These are phyloP conservation scores for Cheilosia scutellata DNA, from an alignment of 2,888 invertebrate genomes.

Conservation along the genomic window DNA sequence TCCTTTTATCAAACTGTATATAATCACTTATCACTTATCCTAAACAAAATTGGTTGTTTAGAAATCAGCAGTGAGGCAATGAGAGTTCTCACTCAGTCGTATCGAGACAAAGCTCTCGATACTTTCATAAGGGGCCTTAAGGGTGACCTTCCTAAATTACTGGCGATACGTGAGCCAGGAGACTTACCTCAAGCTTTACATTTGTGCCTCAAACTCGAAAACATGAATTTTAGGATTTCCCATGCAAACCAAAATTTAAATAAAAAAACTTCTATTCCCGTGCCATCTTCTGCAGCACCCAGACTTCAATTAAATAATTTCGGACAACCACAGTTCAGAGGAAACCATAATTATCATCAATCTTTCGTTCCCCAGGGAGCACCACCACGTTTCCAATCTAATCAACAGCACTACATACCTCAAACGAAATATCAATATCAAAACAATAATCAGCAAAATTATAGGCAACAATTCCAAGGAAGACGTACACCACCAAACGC, in stretches of 20 bases:
- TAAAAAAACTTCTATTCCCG: background rate
- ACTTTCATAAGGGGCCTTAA: slow-evolving; percentile 43
- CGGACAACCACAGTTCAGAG: slow-evolving; percentile 7
- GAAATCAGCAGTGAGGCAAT: slow-evolving; percentile 16
- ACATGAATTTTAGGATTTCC: background rate
- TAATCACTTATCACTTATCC: slow-evolving; percentile 27
- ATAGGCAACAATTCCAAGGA: too few relatives aligned
- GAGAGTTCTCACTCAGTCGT: slow-evolving; percentile 2
- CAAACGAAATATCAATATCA: too few relatives aligned
- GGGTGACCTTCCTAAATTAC: slow-evolving; percentile 36
- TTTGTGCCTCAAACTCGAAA: slow-evolving; percentile 18
- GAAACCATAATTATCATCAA: background rate
- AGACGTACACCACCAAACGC: background rate
- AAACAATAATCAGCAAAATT: too few relatives aligned
- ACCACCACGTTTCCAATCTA: too few relatives aligned
- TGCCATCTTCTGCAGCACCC: background rate
- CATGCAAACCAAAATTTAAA: slow-evolving; percentile 6
- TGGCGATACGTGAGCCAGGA: slow-evolving; percentile 16
- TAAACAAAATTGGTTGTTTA: slow-evolving; percentile 10
- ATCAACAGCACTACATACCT: too few relatives aligned
- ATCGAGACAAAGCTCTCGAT: slow-evolving; percentile 39
- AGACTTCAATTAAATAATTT: slow-evolving; percentile 10
- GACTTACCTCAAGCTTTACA: slow-evolving; percentile 27
- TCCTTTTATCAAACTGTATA: slow-evolving; percentile 35
- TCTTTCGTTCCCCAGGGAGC: too few relatives aligned